A percentile compares a stretch with the other conserved stretches of the same genome.
These are phyloP conservation scores for Andrena chrysosceles DNA, from an alignment of 2,888 invertebrate genomes.

Conservation along the genomic window DNA sequence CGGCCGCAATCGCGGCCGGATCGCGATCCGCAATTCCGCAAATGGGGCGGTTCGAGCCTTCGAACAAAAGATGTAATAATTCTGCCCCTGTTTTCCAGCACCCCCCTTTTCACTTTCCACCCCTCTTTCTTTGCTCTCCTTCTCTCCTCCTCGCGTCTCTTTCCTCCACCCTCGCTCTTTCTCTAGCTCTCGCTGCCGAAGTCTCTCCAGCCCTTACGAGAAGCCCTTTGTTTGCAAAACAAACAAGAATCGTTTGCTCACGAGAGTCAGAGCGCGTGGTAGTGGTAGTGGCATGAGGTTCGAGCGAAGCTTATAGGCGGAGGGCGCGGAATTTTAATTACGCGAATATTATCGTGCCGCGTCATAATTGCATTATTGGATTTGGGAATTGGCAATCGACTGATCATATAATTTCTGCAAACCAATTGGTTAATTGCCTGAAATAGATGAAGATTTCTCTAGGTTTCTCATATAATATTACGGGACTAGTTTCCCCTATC, in stretches of 20 bases:
- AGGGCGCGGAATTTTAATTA: conserved; percentile 83
- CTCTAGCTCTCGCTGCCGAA: conserved; percentile 57
- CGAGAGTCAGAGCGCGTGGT: conserved; percentile 69
- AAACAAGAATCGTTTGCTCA: conserved; percentile 84
- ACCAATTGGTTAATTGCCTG: not conserved
- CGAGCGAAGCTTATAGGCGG: conserved; percentile 47
- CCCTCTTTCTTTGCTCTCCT: conserved; percentile 47
- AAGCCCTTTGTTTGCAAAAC: conserved; percentile 83
- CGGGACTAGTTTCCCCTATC: not conserved
- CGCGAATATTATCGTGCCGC: conserved; percentile 80
- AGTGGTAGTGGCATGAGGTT: conserved; percentile 46
- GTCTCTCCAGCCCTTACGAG: conserved; percentile 68
- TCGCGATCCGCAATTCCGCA: conserved; percentile 84
- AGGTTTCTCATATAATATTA: not conserved
- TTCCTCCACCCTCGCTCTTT: conserved; percentile 43
- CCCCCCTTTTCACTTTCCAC: conserved; percentile 63
- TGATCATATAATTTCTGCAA: conserved; percentile 8
- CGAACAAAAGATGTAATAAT: conserved; percentile 85
- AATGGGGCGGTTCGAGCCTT: conserved; percentile 83
- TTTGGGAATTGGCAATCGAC: conserved; percentile 64
- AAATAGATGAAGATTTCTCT: not conserved
- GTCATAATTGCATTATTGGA: conserved; percentile 77
- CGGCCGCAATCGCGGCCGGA: conserved; percentile 81
- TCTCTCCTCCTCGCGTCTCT: conserved; percentile 34
- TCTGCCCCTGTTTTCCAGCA: conserved; percentile 78